A percentile compares a stretch with the other conserved stretches of the same genome.
These are phyloP conservation scores for Bedellia somnulentella DNA, from an alignment of 2,888 invertebrate genomes.

Conservation along the genomic window DNA sequence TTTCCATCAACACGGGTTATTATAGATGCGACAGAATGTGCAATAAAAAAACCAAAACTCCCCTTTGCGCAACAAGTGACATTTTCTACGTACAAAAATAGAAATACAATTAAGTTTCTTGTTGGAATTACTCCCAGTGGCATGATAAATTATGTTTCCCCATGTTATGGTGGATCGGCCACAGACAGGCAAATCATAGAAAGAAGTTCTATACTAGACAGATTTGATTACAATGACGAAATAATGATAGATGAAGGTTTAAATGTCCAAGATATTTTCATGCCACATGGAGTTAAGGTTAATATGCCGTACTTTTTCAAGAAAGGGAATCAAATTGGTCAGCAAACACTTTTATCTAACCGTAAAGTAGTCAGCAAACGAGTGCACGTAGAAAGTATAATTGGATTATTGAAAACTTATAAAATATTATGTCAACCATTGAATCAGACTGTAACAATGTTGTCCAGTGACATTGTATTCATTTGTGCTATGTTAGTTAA, in stretches of 20 bases:
- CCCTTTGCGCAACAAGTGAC: conserved; percentile 1
- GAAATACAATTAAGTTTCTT: background rate
- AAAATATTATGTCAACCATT: no score
- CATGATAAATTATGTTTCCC: background rate
- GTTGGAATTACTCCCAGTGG: conserved; percentile 1
- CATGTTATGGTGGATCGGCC: no score
- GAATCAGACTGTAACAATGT: no score
- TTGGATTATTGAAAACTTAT: background rate
- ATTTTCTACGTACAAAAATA: conserved; percentile 1
- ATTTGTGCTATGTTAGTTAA: background rate
- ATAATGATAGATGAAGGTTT: conserved; percentile 1
- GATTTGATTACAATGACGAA: background rate
- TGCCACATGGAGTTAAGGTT: conserved; percentile 1
- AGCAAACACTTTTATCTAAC: background rate
- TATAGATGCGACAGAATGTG: conserved; percentile 1
- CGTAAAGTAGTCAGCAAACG: no score
- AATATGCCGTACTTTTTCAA: conserved; percentile 2
- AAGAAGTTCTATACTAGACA: background rate
- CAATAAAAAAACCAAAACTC: background rate
- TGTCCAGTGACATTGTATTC: no score
- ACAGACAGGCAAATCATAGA: conserved; percentile 1
- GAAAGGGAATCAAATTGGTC: conserved; percentile 1
- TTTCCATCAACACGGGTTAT: background rate
- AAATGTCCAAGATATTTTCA: conserved; percentile 1
- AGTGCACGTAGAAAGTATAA: background rate